Conservation (phyloP, 1,140 invertebrate species). For the Cydia splendana region DNA sequence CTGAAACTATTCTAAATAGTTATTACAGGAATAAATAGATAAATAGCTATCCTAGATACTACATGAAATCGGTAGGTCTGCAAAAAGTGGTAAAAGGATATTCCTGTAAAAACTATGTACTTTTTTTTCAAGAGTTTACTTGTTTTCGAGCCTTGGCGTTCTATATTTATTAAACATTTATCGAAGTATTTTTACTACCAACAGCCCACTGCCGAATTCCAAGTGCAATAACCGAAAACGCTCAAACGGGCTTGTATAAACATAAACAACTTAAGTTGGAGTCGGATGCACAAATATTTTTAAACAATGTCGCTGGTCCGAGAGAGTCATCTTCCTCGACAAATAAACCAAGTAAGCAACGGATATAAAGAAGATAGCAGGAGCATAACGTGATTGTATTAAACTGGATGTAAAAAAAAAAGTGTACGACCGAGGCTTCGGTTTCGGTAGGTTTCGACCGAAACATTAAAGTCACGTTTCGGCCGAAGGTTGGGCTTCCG, state of each 20-base stretch:
- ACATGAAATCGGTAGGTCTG: too few species aligned
- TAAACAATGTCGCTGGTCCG: constrained; percentile 61
- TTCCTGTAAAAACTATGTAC: too few species aligned
- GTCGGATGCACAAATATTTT: constrained; percentile 61
- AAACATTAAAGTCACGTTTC: too few species aligned
- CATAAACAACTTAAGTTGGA: constrained; percentile 44
- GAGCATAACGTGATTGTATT: background rate
- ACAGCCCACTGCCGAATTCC: background rate
- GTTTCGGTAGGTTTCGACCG: too few species aligned
- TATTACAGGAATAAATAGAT: too few species aligned
- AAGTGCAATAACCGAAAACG: background rate
- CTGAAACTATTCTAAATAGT: too few species aligned
- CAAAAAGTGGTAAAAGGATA: too few species aligned
- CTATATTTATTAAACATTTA: background rate
- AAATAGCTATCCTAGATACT: too few species aligned
- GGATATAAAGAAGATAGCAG: constrained; percentile 50
- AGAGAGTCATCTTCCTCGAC: constrained; percentile 69
- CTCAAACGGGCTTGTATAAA: constrained; percentile 36
- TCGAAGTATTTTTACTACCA: background rate
- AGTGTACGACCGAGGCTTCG: too few species aligned
- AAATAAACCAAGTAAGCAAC: constrained; percentile 60
- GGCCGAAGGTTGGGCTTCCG: too few species aligned
- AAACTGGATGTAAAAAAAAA: too few species aligned
- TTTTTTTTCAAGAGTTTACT: background rate
- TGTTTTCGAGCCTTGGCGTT: background rate